These are phyloP conservation scores for Arctocebus calabarensis DNA, from an alignment of 2,797 vertebrate species.

Conservation along the genomic window DNA sequence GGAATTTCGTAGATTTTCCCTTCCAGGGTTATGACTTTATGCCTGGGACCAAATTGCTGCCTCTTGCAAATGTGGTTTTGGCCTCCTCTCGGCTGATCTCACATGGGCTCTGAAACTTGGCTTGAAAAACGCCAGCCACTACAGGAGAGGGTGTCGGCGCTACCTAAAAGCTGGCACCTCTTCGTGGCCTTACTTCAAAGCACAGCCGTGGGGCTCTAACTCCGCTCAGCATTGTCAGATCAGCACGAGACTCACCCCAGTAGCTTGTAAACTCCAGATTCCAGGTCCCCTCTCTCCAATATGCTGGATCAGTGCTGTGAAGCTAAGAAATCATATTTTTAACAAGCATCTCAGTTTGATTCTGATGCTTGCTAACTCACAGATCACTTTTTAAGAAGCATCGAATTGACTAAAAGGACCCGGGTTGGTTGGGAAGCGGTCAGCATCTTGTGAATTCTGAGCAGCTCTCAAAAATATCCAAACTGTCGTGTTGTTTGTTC, in stretches of 20 bases:
- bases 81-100: neutral
- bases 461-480: conserved; percentile 19
- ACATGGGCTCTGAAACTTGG: neutral
- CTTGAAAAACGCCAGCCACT: neutral
- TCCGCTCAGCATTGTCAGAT: neutral
- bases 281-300: neutral
- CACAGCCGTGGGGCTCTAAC: neutral
- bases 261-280: conserved; percentile 27
- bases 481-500: conserved; percentile 72
- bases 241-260: neutral
- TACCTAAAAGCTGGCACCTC: neutral
- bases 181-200: neutral
- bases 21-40: neutral
- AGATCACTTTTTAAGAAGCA: conserved; percentile 43
- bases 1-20: neutral
- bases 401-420: conserved; percentile 13
- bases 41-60: neutral
- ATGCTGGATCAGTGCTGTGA: neutral
- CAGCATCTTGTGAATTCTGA: conserved; percentile 56
- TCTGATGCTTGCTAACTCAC: neutral
- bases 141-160: neutral
- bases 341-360: conserved; percentile 3
- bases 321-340: conserved; percentile 16
- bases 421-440: conserved; percentile 12
- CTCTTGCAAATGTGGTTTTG: neutral